Evolutionary conservation across 2,113 vertebrate genomes (phyloP).

Genomic region (Channa maculata): DNA sequence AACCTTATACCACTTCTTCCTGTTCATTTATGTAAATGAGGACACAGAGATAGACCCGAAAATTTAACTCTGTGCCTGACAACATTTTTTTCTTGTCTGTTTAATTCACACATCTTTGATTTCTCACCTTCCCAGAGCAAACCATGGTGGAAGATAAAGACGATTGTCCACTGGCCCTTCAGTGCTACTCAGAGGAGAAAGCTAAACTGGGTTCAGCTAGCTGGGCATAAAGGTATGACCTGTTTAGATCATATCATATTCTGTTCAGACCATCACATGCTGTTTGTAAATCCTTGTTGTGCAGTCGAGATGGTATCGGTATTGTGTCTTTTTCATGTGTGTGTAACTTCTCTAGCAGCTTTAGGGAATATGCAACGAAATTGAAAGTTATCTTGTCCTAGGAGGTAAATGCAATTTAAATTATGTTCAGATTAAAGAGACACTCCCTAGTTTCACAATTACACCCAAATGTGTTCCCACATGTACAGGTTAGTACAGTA

Average conservation of each 20-base stretch:
- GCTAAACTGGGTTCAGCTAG: slow-evolving; percentile 94
- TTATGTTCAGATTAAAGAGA: no score
- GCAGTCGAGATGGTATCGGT: background rate
- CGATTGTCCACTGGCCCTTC: slow-evolving; percentile 92
- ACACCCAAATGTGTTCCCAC: no score
- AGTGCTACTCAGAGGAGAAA: slow-evolving; percentile 91
- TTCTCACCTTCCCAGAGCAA: slow-evolving; percentile 81
- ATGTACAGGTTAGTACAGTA: no score
- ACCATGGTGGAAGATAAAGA: slow-evolving; percentile 94
- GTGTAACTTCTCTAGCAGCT: background rate
- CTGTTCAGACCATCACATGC: background rate
- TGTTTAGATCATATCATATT: background rate
- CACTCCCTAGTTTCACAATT: no score
- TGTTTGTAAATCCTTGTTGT: background rate
- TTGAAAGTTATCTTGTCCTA: background rate
- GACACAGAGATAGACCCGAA: background rate
- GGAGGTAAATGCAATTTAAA: no score
- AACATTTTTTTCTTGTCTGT: background rate
- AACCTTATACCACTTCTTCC: background rate
- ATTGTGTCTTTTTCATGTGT: background rate
- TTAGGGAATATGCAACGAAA: background rate
- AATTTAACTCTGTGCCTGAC: background rate
- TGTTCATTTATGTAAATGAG: background rate
- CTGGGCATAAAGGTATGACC: slow-evolving; percentile 93
- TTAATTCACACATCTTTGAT: background rate